Base-by-base conservation (phyloP, 2,888 invertebrate genomes). In the Acanthococcus lagerstroemiae region DNA sequence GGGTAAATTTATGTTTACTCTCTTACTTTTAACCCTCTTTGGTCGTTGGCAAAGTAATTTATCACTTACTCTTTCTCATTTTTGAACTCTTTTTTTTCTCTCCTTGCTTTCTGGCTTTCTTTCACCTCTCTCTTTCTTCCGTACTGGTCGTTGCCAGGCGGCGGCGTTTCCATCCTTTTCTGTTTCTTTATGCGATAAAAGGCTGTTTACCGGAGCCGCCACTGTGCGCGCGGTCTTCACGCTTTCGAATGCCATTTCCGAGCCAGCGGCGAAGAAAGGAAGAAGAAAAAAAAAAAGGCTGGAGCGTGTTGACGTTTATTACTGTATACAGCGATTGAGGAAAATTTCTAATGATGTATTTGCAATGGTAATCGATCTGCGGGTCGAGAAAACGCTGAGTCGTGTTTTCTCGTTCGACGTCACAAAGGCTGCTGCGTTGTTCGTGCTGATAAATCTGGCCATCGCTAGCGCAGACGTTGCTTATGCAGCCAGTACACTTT, bases 1-100 rank as follows among this genome's bases (percentile, higher is more conserved):
- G 52, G 15, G 52, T 52, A 52, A 52, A 52, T 52, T 52, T 52
- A 52, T 52, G 52, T 52, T 52, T 52, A 24, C 52, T 52, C 52
- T 52, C 52, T 52, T 52, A 52, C 52, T 52, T 52, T 52, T 22
- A 52, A 52, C 52, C 52, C 52, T 48, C 22, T 52, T 52, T 22
- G 24, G 52, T 52, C 52, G 24, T 52, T 19, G 48, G 22, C 24
- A 24, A 52, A 22, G 52, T 52, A 52, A 52, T 52, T 52, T 52
- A 52, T 52, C 52, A 52, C 52, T 52, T 52, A 52, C 24, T 52
- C 52, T 52, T 52, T 52, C 24, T 37, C 22, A 52, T 52, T 52
- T 52, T 52, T 52, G 52, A 52, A 52, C 52, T 9, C 22, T 52
- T 52, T 52, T 52, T 52, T 52, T 37, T 3, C 37, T 30, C 37